Conservation (phyloP, 2,113 vertebrate genomes). For the Odocoileus virginianus region DNA sequence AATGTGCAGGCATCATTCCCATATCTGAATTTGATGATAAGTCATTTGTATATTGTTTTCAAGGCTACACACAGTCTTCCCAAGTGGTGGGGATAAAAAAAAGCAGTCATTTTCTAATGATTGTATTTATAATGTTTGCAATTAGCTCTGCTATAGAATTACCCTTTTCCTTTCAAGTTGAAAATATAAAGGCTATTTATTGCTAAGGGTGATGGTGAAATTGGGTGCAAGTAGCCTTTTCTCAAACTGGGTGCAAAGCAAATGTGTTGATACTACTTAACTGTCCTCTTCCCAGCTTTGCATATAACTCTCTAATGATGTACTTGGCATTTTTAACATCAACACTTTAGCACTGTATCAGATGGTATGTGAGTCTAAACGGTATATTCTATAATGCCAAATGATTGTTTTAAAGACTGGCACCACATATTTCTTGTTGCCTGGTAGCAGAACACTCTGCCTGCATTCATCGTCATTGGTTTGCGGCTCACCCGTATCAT, state of each 20-base stretch:
- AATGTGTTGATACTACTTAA: slow-evolving; percentile 39
- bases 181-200: slow-evolving; percentile 31
- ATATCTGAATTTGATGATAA: neutral
- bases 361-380: neutral
- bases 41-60: slow-evolving; percentile 55
- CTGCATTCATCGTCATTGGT: slow-evolving; percentile 26
- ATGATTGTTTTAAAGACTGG: slow-evolving; percentile 21
- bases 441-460: neutral
- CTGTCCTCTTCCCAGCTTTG: neutral
- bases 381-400: slow-evolving; percentile 9
- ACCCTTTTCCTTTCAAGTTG: slow-evolving; percentile 19
- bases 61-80: slow-evolving; percentile 39
- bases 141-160: slow-evolving; percentile 15
- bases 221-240: neutral
- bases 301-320: neutral
- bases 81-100: slow-evolving; percentile 23
- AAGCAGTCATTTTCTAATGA: neutral
- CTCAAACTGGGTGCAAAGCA: slow-evolving; percentile 21
- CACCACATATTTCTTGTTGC: neutral
- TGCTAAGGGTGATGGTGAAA: neutral
- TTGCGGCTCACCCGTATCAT: slow-evolving; percentile 37
- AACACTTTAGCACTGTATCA: neutral
- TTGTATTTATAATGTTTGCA: slow-evolving; percentile 30
- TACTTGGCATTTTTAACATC: neutral
- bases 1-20: neutral